Conservation (phyloP, 2,797 vertebrate genomes). For the Thunnus albacares region DNA sequence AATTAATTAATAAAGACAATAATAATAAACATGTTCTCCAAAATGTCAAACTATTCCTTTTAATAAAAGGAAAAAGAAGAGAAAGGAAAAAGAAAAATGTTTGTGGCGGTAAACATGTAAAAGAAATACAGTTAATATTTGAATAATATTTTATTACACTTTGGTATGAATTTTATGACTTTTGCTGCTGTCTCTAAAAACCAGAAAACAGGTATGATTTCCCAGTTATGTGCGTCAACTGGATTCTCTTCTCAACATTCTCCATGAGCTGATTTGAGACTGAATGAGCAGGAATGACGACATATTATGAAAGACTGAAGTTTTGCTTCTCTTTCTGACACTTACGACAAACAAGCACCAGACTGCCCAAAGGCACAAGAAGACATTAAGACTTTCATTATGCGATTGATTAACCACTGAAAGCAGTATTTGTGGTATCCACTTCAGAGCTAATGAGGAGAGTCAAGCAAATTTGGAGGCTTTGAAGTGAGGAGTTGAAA, state of each 20-base stretch:
- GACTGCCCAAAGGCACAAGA: conserved; percentile 32
- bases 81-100: no score
- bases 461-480: conserved; percentile 68
- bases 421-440: conserved; percentile 66
- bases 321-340: conserved; percentile 19
- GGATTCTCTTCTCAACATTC: not conserved
- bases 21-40: no score
- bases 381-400: conserved; percentile 69
- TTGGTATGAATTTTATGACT: not conserved
- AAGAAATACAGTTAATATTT: not conserved
- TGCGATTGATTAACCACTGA: conserved; percentile 74
- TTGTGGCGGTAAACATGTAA: not conserved
- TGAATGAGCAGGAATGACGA: conserved; percentile 11
- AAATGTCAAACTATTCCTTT: no score
- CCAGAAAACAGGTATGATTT: not conserved
- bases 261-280: conserved; percentile 10
- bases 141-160: not conserved
- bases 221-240: not conserved
- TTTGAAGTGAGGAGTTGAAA: conserved; percentile 74
- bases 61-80: no score
- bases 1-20: no score
- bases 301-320: not conserved
- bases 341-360: conserved; percentile 38
- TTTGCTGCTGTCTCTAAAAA: not conserved
- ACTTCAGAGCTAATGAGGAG: conserved; percentile 75